Conservation (phyloP, 2,113 vertebrate genomes). For the Semnornis frantzii region DNA sequence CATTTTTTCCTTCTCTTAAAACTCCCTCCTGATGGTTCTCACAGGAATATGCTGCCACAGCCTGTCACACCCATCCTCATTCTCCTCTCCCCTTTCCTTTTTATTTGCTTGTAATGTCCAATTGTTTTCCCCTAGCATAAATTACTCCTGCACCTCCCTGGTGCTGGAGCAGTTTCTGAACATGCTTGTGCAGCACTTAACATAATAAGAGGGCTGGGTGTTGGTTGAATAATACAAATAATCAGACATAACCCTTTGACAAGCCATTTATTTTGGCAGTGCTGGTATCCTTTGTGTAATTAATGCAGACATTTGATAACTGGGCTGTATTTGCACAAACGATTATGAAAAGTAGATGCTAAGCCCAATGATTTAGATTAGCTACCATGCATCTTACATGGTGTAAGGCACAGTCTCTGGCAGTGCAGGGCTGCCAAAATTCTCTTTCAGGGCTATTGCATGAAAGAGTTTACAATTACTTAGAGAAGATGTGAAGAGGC, state of each 20-base stretch:
- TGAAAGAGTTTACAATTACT: constrained; percentile 13
- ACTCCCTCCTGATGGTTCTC: neutral
- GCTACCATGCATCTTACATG: neutral
- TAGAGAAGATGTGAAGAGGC: constrained; percentile 24
- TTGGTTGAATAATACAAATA: constrained; percentile 48
- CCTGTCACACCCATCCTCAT: neutral
- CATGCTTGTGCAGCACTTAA: neutral
- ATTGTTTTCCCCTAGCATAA: constrained; percentile 40
- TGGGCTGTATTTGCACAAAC: constrained; percentile 17
- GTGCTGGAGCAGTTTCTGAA: neutral
- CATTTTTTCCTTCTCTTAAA: neutral
- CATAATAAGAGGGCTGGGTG: constrained; percentile 51
- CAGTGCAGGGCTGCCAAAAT: neutral
- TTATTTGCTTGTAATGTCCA: constrained; percentile 28
- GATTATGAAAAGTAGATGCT: constrained; percentile 11
- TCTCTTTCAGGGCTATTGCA: constrained; percentile 15
- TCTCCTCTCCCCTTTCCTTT: neutral
- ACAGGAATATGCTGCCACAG: neutral
- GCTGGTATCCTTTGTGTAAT: constrained; percentile 19
- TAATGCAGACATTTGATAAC: constrained; percentile 50
- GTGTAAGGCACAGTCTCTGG: neutral
- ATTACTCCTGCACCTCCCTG: constrained; percentile 30
- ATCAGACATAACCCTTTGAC: constrained; percentile 30
- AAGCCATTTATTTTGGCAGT: constrained; percentile 55
- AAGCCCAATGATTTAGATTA: constrained; percentile 30